Evolutionary conservation across 1,140 invertebrate genomes (phyloP).

Genomic region (Solenopsis invicta): DNA sequence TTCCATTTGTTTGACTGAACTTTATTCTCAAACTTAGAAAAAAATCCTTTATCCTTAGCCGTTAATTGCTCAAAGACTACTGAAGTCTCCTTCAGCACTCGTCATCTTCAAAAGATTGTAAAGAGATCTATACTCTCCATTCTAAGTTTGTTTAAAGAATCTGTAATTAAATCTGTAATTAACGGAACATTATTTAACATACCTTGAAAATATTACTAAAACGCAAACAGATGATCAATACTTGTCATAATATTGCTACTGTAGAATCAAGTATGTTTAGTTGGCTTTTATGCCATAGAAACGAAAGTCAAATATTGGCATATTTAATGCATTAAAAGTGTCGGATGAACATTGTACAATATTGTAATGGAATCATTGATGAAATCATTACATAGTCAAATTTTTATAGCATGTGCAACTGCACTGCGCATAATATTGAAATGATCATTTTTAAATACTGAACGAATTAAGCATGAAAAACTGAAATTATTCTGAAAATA

Average conservation of each 20-base stretch:
- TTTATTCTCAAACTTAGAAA: not conserved
- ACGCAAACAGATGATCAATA: not conserved
- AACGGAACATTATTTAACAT: not conserved
- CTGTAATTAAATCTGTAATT: constrained; percentile 23
- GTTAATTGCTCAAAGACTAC: not conserved
- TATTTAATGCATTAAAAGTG: constrained; percentile 3
- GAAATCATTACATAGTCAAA: not conserved
- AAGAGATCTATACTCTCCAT: not conserved
- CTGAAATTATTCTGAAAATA: not conserved
- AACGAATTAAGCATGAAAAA: too few species aligned
- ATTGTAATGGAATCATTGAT: not conserved
- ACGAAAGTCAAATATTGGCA: constrained; percentile 33
- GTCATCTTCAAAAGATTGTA: not conserved
- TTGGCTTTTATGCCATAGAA: not conserved
- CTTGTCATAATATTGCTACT: constrained; percentile 24
- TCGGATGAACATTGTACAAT: not conserved
- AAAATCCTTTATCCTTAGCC: not conserved
- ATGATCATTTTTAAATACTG: not conserved
- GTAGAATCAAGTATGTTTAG: not conserved
- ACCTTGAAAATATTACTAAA: constrained; percentile 32
- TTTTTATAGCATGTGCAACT: not conserved
- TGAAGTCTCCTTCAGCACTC: too few species aligned
- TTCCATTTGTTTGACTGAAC: not conserved
- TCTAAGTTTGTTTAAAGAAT: not conserved
- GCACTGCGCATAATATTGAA: not conserved